Evolutionary conservation across 1,140 invertebrate species (phyloP).

Genomic region (Drosophila sucinea): DNA sequence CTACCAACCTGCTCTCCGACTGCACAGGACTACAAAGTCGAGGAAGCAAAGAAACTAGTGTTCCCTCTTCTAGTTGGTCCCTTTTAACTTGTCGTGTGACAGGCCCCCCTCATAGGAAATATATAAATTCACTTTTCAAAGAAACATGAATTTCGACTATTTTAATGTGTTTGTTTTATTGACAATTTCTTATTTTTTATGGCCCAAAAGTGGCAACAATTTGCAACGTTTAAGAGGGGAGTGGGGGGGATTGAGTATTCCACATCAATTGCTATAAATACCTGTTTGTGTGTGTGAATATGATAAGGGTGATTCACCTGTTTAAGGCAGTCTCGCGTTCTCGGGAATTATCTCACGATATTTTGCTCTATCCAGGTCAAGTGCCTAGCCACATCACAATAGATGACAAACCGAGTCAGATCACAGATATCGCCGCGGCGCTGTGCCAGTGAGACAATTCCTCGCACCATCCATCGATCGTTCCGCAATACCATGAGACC

Average conservation of each 20-base stretch:
- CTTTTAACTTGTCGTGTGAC: too few species aligned
- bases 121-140: background rate
- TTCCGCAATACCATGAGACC: conserved; percentile 61
- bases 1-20: background rate
- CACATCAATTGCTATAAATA: background rate
- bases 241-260: background rate
- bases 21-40: background rate
- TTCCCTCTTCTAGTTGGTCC: too few species aligned
- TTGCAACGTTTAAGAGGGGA: too few species aligned
- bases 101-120: too few species aligned
- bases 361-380: conserved; percentile 54
- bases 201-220: too few species aligned
- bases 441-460: conserved; percentile 61
- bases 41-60: background rate
- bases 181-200: background rate
- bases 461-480: conserved; percentile 60
- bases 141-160: background rate
- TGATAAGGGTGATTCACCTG: background rate
- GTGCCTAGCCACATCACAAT: conserved; percentile 67
- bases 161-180: background rate
- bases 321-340: background rate
- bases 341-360: conserved; percentile 22
- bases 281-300: background rate
- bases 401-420: conserved; percentile 67
- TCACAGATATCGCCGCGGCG: conserved; percentile 50